A percentile compares a stretch with the other conserved stretches of the same genome.
These are phyloP conservation scores for Doris montereyensis DNA, from an alignment of 2,888 invertebrate genomes.

Conservation along the genomic window DNA sequence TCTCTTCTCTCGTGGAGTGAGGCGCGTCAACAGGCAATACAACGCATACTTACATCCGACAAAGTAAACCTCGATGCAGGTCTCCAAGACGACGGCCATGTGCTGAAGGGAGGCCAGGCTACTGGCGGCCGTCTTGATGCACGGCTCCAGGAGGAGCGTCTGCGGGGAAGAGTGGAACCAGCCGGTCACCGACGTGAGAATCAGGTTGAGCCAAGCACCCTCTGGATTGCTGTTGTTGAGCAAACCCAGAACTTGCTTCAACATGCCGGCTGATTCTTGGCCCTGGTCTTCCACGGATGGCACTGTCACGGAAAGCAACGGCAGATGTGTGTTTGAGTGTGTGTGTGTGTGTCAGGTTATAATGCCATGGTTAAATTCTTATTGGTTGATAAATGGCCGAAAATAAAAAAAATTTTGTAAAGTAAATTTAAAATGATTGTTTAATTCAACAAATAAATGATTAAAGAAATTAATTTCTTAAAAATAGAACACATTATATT, in stretches of 20 bases:
- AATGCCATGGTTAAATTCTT: no score
- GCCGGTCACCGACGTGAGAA: slow-evolving; percentile 59
- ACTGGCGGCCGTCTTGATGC: slow-evolving; percentile 64
- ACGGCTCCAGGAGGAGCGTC: slow-evolving; percentile 60
- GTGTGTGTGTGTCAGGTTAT: no score
- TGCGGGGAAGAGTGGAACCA: slow-evolving; percentile 69
- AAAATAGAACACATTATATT: no score
- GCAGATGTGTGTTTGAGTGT: no score
- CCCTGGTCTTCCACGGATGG: slow-evolving; percentile 52
- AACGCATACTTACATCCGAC: slow-evolving; percentile 43
- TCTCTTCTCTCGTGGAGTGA: no score
- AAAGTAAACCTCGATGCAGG: slow-evolving; percentile 66
- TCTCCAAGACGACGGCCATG: slow-evolving; percentile 66
- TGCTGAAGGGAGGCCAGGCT: slow-evolving; percentile 63
- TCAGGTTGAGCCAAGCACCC: slow-evolving; percentile 49
- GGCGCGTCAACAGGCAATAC: no score
- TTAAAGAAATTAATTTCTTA: no score
- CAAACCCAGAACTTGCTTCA: slow-evolving; percentile 63
- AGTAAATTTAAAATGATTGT: no score
- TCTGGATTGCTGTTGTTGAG: slow-evolving; percentile 70
- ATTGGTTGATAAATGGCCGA: no score
- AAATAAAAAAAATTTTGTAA: no score
- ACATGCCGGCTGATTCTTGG: slow-evolving; percentile 63
- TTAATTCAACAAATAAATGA: no score
- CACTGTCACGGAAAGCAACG: slow-evolving; percentile 52